Evolutionary conservation across 2,113 vertebrate genomes (phyloP).

Genomic region (Aldabrachelys gigantea): DNA sequence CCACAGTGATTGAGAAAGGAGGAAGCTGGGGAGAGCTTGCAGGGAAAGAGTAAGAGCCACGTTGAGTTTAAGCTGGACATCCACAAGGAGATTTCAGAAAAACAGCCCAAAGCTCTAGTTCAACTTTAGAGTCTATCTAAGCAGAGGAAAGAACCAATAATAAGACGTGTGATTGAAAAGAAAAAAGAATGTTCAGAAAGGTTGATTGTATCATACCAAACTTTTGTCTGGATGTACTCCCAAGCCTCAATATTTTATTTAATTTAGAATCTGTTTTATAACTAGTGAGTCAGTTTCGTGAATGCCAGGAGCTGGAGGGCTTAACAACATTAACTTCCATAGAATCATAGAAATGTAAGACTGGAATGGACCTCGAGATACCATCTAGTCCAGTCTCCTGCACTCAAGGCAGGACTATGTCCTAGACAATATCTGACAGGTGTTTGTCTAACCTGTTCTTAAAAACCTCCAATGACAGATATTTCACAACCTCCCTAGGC

Average conservation of each 20-base stretch:
- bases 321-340: not conserved
- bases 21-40: not conserved
- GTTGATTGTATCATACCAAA: not conserved
- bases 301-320: not conserved
- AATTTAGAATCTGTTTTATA: constrained; percentile 11
- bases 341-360: too few relatives aligned
- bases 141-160: not conserved
- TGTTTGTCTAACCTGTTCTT: too few relatives aligned
- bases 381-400: too few relatives aligned
- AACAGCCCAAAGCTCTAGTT: not conserved
- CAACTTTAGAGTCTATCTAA: constrained; percentile 11
- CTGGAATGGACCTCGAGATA: too few relatives aligned
- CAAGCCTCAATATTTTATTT: not conserved
- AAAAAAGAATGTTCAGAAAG: not conserved
- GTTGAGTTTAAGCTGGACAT: not conserved
- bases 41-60: not conserved
- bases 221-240: not conserved
- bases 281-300: not conserved
- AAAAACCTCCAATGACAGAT: too few relatives aligned
- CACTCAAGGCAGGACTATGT: too few relatives aligned
- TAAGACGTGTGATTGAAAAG: not conserved
- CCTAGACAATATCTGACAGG: too few relatives aligned
- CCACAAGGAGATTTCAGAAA: not conserved
- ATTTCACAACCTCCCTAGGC: too few relatives aligned
- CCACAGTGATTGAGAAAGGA: too few relatives aligned